Evolutionary conservation across 37 sponge, comb jelly and placozoan genomes (phyloP).

Genomic region (Aphrocallistes beatrix): DNA sequence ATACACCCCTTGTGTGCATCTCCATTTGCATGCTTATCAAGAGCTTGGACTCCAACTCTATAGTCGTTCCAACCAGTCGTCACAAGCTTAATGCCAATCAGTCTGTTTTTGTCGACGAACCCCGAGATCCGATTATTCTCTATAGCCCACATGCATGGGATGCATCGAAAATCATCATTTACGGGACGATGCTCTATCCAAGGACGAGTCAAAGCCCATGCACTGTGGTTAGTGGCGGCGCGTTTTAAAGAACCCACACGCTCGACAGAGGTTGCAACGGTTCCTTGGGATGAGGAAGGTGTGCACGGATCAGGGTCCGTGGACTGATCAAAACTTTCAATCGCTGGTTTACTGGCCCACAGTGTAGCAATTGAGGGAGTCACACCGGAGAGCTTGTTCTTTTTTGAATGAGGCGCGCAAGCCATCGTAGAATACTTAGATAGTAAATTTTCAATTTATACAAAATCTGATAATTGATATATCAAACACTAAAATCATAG

Average conservation of each 20-base stretch:
- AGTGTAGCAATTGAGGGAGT: neutral
- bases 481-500: neutral
- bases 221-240: conserved; percentile 18
- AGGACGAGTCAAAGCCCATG: conserved; percentile 1
- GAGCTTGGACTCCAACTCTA: conserved; percentile 19
- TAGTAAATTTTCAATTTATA: neutral
- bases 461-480: no score
- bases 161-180: conserved; percentile 2
- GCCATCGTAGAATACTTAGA: neutral
- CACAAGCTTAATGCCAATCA: conserved; percentile 19
- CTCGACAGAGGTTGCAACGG: neutral
- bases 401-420: neutral
- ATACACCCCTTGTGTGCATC: conserved; percentile 9
- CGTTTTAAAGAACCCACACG: neutral
- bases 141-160: conserved; percentile 11
- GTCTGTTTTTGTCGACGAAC: conserved; percentile 4
- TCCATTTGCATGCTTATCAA: neutral
- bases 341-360: neutral
- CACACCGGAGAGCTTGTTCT: conserved; percentile 21
- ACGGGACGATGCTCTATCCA: neutral
- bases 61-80: conserved; percentile 17
- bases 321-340: neutral
- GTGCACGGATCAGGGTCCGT: neutral
- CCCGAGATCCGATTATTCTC: neutral
- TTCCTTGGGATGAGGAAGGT: conserved; percentile 16